A percentile compares a stretch with the other conserved stretches of the same genome.
phyloP scores from a whole-genome alignment of 1,140 invertebrate genomes.

The Trissolcus basalis region DNA sequence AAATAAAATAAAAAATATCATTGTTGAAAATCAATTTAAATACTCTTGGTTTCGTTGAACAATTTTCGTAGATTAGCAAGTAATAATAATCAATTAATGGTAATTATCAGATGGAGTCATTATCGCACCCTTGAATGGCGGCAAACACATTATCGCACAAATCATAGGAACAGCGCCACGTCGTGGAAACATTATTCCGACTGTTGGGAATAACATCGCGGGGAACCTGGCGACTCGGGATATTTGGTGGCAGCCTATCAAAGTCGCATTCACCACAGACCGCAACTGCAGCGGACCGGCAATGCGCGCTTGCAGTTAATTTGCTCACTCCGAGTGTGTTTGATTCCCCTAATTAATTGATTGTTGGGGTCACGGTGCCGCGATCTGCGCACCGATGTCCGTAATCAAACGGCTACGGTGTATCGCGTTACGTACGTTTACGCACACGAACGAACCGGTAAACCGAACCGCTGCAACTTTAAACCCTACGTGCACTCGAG shows the following conservation, averaged over 20 bases:
- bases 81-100: slow-evolving; percentile 1
- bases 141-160: slow-evolving; percentile 24
- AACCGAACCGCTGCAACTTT: slow-evolving; percentile 44
- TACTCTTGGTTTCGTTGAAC: too few relatives aligned
- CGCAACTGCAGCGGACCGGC: slow-evolving; percentile 69
- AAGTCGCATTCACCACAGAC: slow-evolving; percentile 64
- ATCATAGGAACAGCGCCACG: slow-evolving; percentile 22
- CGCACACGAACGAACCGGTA: slow-evolving; percentile 40
- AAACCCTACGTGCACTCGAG: slow-evolving; percentile 17
- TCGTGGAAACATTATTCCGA: slow-evolving; percentile 35
- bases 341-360: slow-evolving; percentile 77
- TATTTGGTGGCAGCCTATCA: slow-evolving; percentile 42
- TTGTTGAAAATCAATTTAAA: too few relatives aligned
- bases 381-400: slow-evolving; percentile 65
- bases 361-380: slow-evolving; percentile 69
- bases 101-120: slow-evolving; percentile 14
- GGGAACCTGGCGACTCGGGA: slow-evolving; percentile 34
- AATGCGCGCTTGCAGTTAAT: slow-evolving; percentile 75
- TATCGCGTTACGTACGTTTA: slow-evolving; percentile 60
- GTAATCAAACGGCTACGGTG: slow-evolving; percentile 68
- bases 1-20: too few relatives aligned
- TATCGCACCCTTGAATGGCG: not conserved
- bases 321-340: slow-evolving; percentile 76
- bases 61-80: too few relatives aligned
- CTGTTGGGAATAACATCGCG: slow-evolving; percentile 44